Evolutionary conservation across 2,113 vertebrate species (phyloP), one percentile per base, ranked within the genome.

Genomic region (Conger conger): DNA sequence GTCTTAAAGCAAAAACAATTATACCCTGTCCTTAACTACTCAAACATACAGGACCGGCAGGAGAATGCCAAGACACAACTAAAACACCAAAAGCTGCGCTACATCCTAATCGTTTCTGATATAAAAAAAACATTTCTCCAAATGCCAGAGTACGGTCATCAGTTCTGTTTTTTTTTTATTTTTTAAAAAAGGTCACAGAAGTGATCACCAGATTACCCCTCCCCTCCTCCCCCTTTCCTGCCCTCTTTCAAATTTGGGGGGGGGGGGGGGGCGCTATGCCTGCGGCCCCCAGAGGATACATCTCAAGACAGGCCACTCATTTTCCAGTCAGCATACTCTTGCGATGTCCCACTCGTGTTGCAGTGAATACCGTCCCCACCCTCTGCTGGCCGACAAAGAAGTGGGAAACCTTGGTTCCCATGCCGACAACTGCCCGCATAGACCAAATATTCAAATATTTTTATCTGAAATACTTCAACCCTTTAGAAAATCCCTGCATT

Each of bases 41-140:
- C 23, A 53, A 82, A 85, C 80, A 86, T 84, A 88, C 77, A 7
- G 54, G 23, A 86, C 89, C 87, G 82, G 90, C 82, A 85, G 87
- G 78, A 86, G 84, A 84, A 82, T 33, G 83, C 89, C 86, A 88
- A 88, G 82, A 84, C 87, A 92, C 88, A 83, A 90, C 91, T 88
- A 88, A 93, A 89, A 92, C 87, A 86, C 84, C 76, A 27, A 54
- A n/a, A 78, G 86, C 82, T 60, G 89, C 84, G 89, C 83, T 89
- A 89, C 86, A 94, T 89, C 87, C 84, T 84, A 88, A 89, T 86
- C 89, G 91, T 89, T 91, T 84, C 90, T 89, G 91, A 91, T 87
- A 86, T 88, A 89, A 83, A 87, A n/a, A 87, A 79, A 90, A 83
- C 83, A 91, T 63, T 63, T 73, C n/a, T 73, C 68, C n/a, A 73